Base-by-base conservation (phyloP, 2,888 invertebrate species). In the Melieria picta region DNA sequence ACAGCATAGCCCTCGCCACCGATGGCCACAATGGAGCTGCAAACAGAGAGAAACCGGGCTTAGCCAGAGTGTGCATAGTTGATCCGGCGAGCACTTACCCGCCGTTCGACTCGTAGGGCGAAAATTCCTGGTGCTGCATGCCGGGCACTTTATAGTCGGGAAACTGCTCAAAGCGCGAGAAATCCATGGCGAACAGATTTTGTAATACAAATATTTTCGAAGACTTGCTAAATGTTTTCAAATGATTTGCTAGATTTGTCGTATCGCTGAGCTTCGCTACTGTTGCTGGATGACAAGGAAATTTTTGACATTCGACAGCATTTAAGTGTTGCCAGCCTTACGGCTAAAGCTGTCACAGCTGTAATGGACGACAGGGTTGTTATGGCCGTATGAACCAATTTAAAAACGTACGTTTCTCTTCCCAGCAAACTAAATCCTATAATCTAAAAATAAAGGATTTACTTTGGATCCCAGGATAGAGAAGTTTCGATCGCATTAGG, bases 1-100 rank as follows among this genome's bases (percentile, higher is more conserved):
- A 99, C 91, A 16, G 93, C 96, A 86, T 94, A 99, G 86, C 98
- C 96, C 58, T 96, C 94, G 43, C 99, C 99, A 83, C 96, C 96
- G 80, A 99, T 93, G 43, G 98, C 99, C 64, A 98, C 94, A 70
- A 97, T 91, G 83, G 97, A 97, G 80, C 99, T 99, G 81, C 69
- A 88, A 86, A 74, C 43, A 48, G 13, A 52, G 42, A 9, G 13
- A 43, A 62, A 55, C 64, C 57, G 4, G 16, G 66, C 6, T 65
- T 7, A 50, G 30, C 10, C 52, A 13, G 7, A 47, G 3, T 47
- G 13, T n/a, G 30, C 46, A 11, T 62, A 47, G 7, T 62, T 42
- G 10, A 10, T 50, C 1, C 50, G 4, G 42, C 43, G 10, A 55
- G 57, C 7, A 70, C 85, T 89, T 89, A 93, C 93, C 93, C 93